Percentiles rank a stretch among this genome's conserved stretches.
phyloP scores from a whole-genome alignment of 2,113 vertebrate genomes.

The Dasyurus viverrinus region DNA sequence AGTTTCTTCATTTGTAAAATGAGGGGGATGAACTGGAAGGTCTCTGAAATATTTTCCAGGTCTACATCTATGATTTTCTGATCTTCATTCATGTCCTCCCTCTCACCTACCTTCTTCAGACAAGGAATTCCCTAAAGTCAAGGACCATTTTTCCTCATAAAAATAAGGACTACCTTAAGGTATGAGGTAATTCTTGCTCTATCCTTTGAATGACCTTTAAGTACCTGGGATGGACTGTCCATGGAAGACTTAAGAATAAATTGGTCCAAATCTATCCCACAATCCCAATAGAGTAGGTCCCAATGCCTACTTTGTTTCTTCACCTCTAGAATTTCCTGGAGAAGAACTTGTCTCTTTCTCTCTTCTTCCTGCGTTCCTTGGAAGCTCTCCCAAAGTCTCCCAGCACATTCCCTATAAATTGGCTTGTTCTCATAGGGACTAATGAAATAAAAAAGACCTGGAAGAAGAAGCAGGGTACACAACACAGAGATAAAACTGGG shows the following conservation, averaged over 20 bases:
- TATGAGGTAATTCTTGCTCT: not conserved
- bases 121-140: not conserved
- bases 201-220: not conserved
- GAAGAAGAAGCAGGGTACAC: not conserved
- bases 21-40: not conserved
- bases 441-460: not conserved
- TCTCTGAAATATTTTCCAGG: not conserved
- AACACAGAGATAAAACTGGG: not conserved
- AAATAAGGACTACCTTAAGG: not conserved
- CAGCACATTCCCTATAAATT: not conserved
- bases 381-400: not conserved
- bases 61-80: not conserved
- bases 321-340: not conserved
- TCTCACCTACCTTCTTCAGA: accelerated
- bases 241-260: not conserved
- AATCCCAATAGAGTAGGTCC: not conserved
- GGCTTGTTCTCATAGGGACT: not conserved
- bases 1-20: not conserved
- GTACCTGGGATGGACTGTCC: not conserved
- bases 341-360: not conserved
- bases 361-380: not conserved
- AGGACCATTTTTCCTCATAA: not conserved
- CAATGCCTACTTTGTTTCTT: not conserved
- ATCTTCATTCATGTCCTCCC: not conserved
- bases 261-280: not conserved